Evolutionary conservation across 2,888 invertebrate species (phyloP), one percentile per base, ranked within the genome.

Genomic region (Exephanes ischioxanthus): DNA sequence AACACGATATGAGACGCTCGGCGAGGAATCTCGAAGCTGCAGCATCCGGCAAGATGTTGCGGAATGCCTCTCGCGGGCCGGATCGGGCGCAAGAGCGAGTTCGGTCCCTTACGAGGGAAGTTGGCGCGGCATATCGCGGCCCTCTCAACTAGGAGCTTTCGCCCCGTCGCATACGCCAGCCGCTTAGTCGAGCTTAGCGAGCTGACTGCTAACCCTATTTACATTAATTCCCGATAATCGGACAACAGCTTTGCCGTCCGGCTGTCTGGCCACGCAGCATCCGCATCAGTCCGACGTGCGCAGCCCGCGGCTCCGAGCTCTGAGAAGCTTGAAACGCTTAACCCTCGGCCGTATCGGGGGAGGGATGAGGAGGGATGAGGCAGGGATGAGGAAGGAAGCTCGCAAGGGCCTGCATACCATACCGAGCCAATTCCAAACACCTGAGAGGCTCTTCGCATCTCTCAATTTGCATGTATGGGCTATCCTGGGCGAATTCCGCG

Each of bases 201-300:
- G 84, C 83, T 83, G 82, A 48, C 85, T 85, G 73, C 86, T 85
- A 70, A 88, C 80, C 86, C 90, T 90, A 91, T 92, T 91, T 91
- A 90, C 91, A 91, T 91, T 91, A 89, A 91, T 92, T 91, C 85
- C 87, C 89, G 88, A 91, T 91, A 90, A 91, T 92, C 90, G 90
- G 91, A 89, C 90, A 87, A 87, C 87, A 86, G 87, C 87, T 83
- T 85, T 83, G 83, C 77, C 80, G 81, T 86, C 83, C 72, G 70
- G 55, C 30, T n/a, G 61, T 83, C 63, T 71, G 79, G 71, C 80
- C 76, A 67, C 66, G 48, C 66, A 26, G 48, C 19, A 45, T 45
- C 33, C 70, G 41, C 58, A 51, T 79, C 55, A 58, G 72, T 19
- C 37, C 19, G 55, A 26, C 16, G 37, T 41, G 14, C 51, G 53